Evolutionary conservation across 2,113 vertebrate genomes (phyloP), one percentile per base, ranked within the genome.

Genomic region (Pseudopipra pipra): DNA sequence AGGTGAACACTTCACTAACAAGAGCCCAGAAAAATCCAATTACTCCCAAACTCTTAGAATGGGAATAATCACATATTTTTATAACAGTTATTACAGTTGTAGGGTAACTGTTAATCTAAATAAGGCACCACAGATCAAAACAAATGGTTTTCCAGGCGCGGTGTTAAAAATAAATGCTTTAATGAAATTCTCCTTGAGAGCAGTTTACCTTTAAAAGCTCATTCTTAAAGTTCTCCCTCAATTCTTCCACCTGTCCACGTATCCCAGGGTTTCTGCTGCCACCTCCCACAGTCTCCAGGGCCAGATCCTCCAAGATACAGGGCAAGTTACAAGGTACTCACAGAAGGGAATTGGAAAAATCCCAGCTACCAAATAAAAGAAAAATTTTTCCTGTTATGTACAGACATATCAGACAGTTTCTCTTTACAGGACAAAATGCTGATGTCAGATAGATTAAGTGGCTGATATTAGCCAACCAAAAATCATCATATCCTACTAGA

Each of bases 31-130:
- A 39, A 95, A 86, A 93, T 56, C 47, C 76, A 82, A 52, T 95
- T 95, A 89, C 35, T 85, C 65, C 70, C 47, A 37, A 94, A 72
- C 56, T 85, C 84, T 61, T 56, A 18, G 47, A 37, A 54, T 52
- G 13, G 44, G 47, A 93, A 73, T 0, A 9, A 89, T 72, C 67
- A 41, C 80, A 58, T 52, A 84, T n/a, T 87, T 91, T 89, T 87
- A 47, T 74, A 81, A 68, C 3, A 3, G 44, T 56, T 95, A 77
- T 92, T 88, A 92, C 0, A 2, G 80, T 79, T 89, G 93, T 78
- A 68, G 68, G 76, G 72, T 84, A 95, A 85, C 68, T 25, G 8
- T 92, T 93, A 78, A 95, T 92, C 89, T 95, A 84, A 90, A 92
- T 89, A 90, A 94, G 15, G 30, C 47, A 31, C 47, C 63, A 55